Conservation (phyloP, 2,113 vertebrate genomes). For the Trematocara variabile region DNA sequence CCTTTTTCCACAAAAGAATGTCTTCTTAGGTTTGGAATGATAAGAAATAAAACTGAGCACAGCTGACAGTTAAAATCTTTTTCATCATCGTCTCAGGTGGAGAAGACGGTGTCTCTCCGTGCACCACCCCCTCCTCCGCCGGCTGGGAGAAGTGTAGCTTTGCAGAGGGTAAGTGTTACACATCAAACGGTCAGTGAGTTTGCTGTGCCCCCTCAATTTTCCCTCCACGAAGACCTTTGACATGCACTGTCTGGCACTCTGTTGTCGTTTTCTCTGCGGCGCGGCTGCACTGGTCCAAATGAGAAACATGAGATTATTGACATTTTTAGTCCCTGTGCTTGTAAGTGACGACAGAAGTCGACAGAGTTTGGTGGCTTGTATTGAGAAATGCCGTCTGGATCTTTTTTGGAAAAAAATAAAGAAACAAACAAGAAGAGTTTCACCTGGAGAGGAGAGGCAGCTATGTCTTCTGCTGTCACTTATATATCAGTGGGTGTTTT, state of each 20-base stretch:
- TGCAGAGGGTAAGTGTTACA: constrained; percentile 71
- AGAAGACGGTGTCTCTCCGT: constrained; percentile 70
- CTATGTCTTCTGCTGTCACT: neutral
- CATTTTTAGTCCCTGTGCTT: constrained; percentile 1
- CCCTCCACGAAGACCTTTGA: neutral
- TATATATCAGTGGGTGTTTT: neutral
- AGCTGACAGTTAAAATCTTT: neutral
- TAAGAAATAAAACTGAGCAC: neutral
- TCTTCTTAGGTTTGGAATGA: neutral
- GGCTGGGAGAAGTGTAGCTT: constrained; percentile 70
- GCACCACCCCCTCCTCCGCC: constrained; percentile 61
- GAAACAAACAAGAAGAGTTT: neutral
- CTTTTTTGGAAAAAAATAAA: neutral
- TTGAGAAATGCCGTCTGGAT: neutral
- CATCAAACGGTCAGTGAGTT: neutral
- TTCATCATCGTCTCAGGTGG: constrained; percentile 45
- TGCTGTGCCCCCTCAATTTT: neutral
- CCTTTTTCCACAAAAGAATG: rapidly evolving
- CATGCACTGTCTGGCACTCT: neutral
- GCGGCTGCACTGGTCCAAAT: neutral
- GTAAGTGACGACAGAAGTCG: neutral
- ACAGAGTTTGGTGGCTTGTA: neutral
- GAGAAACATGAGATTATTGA: constrained; percentile 25
- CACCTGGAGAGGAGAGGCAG: neutral
- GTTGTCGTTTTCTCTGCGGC: neutral